These are phyloP conservation scores for Heliothis virescens DNA, from an alignment of 1,140 invertebrate species.

Conservation along the genomic window DNA sequence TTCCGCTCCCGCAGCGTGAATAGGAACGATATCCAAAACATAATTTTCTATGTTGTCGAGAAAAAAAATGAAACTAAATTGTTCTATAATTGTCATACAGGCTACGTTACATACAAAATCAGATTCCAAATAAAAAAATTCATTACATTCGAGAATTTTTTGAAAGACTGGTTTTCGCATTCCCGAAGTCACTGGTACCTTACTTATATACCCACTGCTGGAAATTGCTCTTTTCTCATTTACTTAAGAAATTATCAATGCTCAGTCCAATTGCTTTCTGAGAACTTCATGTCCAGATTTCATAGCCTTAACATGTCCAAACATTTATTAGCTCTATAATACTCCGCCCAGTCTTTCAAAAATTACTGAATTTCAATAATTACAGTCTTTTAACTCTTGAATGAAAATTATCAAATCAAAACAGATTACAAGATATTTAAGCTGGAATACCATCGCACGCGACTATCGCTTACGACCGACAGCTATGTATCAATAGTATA, in stretches of 20 bases:
- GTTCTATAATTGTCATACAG: conserved; percentile 52
- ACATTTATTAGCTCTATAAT: background rate
- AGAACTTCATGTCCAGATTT: too few relatives aligned
- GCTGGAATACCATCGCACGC: too few relatives aligned
- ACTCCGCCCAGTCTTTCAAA: conserved; percentile 10
- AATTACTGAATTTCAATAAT: background rate
- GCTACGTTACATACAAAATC: conserved; percentile 44
- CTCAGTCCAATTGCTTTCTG: too few relatives aligned
- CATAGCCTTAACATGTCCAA: too few relatives aligned
- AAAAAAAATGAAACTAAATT: conserved; percentile 49
- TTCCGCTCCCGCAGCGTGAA: conserved; percentile 4
- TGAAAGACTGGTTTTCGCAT: conserved; percentile 14
- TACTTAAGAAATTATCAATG: too few relatives aligned
- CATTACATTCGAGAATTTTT: background rate
- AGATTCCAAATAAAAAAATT: conserved; percentile 27
- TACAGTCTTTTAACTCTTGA: conserved; percentile 47
- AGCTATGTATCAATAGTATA: too few relatives aligned
- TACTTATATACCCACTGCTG: too few relatives aligned
- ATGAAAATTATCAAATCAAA: conserved; percentile 19
- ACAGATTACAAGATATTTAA: background rate
- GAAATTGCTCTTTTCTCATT: background rate
- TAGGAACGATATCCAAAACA: conserved; percentile 47
- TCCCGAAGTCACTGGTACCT: too few relatives aligned
- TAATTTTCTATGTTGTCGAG: conserved; percentile 39
- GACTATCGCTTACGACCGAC: too few relatives aligned